Conservation (phyloP, 2,113 vertebrate species). For the Centrocercus urophasianus region DNA sequence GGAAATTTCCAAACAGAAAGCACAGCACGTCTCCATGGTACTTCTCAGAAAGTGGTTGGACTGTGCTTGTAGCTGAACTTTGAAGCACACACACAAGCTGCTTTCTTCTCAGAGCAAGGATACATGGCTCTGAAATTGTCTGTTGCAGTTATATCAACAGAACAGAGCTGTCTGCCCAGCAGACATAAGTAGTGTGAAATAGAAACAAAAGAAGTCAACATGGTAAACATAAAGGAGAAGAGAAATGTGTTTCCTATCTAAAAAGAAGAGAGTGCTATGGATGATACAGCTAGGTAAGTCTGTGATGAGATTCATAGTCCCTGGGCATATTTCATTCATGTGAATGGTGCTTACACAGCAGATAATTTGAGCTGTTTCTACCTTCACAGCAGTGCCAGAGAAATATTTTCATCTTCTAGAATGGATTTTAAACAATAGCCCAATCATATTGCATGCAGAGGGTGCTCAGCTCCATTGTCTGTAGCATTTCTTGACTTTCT, state of each 20-base stretch:
- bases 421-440: neutral
- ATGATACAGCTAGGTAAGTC: neutral
- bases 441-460: neutral
- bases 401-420: slow-evolving; percentile 27
- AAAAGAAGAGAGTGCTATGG: neutral
- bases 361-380: slow-evolving; percentile 37
- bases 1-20: neutral
- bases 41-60: neutral
- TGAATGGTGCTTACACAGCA: slow-evolving; percentile 50
- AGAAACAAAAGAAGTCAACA: slow-evolving; percentile 20
- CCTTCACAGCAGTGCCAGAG: neutral
- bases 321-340: slow-evolving; percentile 20
- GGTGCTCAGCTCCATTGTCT: neutral
- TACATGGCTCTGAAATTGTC: neutral
- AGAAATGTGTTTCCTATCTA: slow-evolving; percentile 26
- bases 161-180: neutral
- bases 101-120: neutral
- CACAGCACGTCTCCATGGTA: neutral
- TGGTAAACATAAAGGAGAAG: slow-evolving; percentile 20
- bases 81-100: rapidly evolving
- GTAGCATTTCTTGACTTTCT: neutral
- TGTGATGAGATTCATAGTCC: slow-evolving; percentile 18
- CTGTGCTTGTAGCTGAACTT: neutral
- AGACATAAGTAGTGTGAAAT: neutral
- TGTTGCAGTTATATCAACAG: neutral